Evolutionary conservation across 2,888 invertebrate genomes (phyloP).

Genomic region (Litoditis marina): DNA sequence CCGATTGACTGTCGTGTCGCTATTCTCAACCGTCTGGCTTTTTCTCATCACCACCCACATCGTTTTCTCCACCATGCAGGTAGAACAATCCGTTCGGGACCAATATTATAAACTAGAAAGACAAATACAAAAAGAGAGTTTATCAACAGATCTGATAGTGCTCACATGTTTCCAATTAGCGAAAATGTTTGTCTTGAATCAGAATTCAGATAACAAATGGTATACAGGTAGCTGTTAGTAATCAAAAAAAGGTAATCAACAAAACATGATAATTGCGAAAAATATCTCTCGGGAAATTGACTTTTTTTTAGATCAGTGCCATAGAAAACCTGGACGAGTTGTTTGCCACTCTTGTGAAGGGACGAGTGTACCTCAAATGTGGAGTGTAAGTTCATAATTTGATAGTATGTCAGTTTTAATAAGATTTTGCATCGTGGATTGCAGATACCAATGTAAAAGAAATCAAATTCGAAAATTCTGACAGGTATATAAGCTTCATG

Average conservation of each 20-base stretch:
- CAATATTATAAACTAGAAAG: too few species aligned
- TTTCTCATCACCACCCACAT: constrained; percentile 56
- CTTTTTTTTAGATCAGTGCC: constrained; percentile 27
- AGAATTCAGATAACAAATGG: too few species aligned
- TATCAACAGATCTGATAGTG: background rate
- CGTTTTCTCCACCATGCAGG: constrained; percentile 57
- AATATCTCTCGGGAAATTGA: background rate
- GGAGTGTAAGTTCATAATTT: constrained; percentile 21
- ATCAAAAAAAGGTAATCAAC: too few species aligned
- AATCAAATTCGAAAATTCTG: too few species aligned
- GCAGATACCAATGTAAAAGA: too few species aligned
- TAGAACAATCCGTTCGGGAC: constrained; percentile 31
- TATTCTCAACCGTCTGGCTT: constrained; percentile 57
- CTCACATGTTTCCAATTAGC: too few species aligned
- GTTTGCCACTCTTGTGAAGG: constrained; percentile 32
- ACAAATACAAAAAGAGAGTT: background rate
- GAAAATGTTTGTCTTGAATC: too few species aligned
- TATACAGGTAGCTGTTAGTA: too few species aligned
- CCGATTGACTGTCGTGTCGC: constrained; percentile 43
- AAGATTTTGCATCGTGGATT: background rate
- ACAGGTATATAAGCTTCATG: too few species aligned
- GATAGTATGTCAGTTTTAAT: background rate
- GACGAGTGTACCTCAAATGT: constrained; percentile 25
- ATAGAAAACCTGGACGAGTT: constrained; percentile 41
- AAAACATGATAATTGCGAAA: background rate